Conservation (phyloP, 2,888 invertebrate genomes). For the Dasysyrphus albostriatus region DNA sequence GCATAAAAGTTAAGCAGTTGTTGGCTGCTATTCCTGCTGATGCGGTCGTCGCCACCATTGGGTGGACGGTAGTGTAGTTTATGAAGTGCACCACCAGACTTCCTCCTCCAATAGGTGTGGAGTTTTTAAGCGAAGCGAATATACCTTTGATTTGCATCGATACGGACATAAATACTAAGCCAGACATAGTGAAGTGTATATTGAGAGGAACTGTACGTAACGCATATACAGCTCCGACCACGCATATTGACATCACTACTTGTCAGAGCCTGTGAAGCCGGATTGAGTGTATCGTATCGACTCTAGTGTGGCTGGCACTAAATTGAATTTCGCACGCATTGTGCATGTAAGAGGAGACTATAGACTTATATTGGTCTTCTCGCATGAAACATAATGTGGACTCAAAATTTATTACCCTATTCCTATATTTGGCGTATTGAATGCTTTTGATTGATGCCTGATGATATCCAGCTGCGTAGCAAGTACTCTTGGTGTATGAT, state of each 20-base stretch:
- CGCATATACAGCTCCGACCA: slow-evolving; percentile 54
- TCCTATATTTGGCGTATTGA: slow-evolving; percentile 48
- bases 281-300: slow-evolving; percentile 44
- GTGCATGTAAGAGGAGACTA: slow-evolving; percentile 12
- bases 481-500: slow-evolving; percentile 16
- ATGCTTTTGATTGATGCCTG: slow-evolving; percentile 65
- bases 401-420: slow-evolving; percentile 60
- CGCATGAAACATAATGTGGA: slow-evolving; percentile 3
- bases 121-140: slow-evolving; percentile 43
- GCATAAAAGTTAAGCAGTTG: slow-evolving; percentile 30
- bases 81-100: slow-evolving; percentile 33
- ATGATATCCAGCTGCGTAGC: slow-evolving; percentile 57
- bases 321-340: slow-evolving; percentile 66
- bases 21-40: not conserved
- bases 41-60: not conserved
- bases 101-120: slow-evolving; percentile 54
- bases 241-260: slow-evolving; percentile 70
- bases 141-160: slow-evolving; percentile 42
- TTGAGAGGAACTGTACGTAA: slow-evolving; percentile 9
- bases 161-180: slow-evolving; percentile 29
- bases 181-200: not conserved
- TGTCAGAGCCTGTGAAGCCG: slow-evolving; percentile 47
- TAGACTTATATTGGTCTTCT: not conserved
- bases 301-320: slow-evolving; percentile 30
- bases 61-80: not conserved